Base-by-base conservation (phyloP, 2,888 invertebrate genomes). In the Anthoptus insignis region DNA sequence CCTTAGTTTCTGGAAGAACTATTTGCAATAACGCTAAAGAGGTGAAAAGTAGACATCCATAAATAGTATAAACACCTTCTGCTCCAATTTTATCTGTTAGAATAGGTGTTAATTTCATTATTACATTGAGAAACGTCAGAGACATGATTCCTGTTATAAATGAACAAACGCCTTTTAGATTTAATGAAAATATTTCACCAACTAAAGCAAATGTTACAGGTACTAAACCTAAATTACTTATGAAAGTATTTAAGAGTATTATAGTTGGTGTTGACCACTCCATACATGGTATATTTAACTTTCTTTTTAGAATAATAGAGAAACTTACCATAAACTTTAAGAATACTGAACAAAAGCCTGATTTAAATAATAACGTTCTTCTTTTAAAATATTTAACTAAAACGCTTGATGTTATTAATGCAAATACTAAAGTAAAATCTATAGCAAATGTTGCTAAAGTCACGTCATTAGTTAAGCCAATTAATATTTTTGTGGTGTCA, bases 1-100 rank as follows among this genome's bases (percentile, higher is more conserved):
- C 78, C 60, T 82, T 83, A 0, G 82, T 83, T 65, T 83, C 83
- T 19, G 82, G 81, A 24, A 83, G 45, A 24, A 78, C 64, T 34
- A 61, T 74, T 59, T 70, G 77, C 27, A 82, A 64, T 14, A 75
- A 8, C 4, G 69, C 21, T 3, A 80, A 66, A 67, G 60, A 61
- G 2, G 66, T 16, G 1, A 14, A 2, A 24, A 70, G 61, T 32
- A 66, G 39, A 1, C 22, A 27, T 7, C 57, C 70, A 47, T 76
- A 81, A 9, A 77, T 73, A 9, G 69, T 67, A 65, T 75, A 83
- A 0, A 75, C 76, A 0, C 79, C 77, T 3, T 74, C 68, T 1
- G 81, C 37, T 3, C 78, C 78, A 1, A 70, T 74, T 13, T 42
- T 37, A n/a, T 72, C 70, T 22, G 81, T 76, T 59, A 82, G 71